Percentiles rank a stretch among this genome's conserved stretches.
Conservation (phyloP, 1,140 invertebrate species). For the Brachystomella parvula region DNA sequence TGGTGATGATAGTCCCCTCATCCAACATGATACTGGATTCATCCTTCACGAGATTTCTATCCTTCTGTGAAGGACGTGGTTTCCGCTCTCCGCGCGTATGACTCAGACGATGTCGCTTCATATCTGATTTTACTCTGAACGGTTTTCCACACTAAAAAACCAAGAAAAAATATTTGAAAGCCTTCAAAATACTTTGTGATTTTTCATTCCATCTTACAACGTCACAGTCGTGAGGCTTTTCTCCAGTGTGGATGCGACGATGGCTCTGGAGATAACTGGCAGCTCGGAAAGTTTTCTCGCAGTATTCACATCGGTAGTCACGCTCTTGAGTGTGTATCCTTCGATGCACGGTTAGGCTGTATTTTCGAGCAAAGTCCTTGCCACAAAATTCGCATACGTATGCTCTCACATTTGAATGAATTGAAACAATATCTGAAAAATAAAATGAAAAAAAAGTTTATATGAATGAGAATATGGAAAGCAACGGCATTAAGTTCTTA, state of each 20-base stretch:
- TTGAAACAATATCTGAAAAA: conserved; percentile 58
- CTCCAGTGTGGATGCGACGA: conserved; percentile 82
- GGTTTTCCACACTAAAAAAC: conserved; percentile 58
- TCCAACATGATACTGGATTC: no score
- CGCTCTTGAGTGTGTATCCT: conserved; percentile 82
- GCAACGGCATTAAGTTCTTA: neutral
- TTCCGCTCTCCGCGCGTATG: neutral
- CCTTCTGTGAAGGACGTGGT: no score
- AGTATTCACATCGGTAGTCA: conserved; percentile 81
- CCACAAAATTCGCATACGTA: conserved; percentile 82
- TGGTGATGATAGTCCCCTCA: no score
- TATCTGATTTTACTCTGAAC: conserved; percentile 76
- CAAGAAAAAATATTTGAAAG: neutral
- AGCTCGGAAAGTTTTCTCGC: conserved; percentile 71
- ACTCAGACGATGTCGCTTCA: conserved; percentile 62
- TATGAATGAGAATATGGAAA: no score
- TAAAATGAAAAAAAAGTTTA: neutral
- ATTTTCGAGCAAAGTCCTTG: conserved; percentile 84
- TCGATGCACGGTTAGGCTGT: conserved; percentile 82
- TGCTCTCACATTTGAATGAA: conserved; percentile 71
- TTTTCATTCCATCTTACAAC: conserved; percentile 39
- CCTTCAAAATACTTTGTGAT: no score
- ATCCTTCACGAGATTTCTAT: no score
- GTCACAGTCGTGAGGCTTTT: conserved; percentile 67
- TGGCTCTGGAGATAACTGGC: conserved; percentile 78